Conservation (phyloP, 2,113 vertebrate species). For the Gnathonemus longibarbis region DNA sequence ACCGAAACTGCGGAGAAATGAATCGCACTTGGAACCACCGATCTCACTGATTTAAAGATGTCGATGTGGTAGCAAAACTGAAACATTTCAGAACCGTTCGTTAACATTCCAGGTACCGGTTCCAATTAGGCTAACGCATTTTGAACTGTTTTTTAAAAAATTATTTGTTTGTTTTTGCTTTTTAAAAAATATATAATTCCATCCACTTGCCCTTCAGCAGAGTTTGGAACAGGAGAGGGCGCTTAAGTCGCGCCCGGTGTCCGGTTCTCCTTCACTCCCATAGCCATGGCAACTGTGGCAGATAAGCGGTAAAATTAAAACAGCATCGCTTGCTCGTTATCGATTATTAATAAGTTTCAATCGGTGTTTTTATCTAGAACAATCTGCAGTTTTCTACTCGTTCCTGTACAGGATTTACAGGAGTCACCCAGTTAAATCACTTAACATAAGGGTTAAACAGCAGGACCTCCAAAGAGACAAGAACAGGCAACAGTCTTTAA, state of each 20-base stretch:
- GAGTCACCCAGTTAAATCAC: background rate
- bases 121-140: background rate
- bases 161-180: too few species aligned
- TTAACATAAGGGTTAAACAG: background rate
- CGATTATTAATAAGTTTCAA: background rate
- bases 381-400: background rate
- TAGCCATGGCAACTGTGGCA: background rate
- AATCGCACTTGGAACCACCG: background rate
- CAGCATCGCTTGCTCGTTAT: background rate
- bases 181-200: background rate
- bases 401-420: background rate
- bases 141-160: background rate
- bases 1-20: background rate
- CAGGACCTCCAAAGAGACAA: background rate
- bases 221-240: background rate
- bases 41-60: background rate
- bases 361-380: background rate
- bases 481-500: background rate
- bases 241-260: too few species aligned
- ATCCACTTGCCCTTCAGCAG: background rate
- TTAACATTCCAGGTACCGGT: background rate
- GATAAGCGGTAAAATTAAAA: background rate
- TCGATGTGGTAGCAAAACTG: background rate
- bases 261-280: background rate
- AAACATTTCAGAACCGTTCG: background rate